phyloP scores from a whole-genome alignment of 2,888 invertebrate species.

The Liodrosophila aerea region DNA sequence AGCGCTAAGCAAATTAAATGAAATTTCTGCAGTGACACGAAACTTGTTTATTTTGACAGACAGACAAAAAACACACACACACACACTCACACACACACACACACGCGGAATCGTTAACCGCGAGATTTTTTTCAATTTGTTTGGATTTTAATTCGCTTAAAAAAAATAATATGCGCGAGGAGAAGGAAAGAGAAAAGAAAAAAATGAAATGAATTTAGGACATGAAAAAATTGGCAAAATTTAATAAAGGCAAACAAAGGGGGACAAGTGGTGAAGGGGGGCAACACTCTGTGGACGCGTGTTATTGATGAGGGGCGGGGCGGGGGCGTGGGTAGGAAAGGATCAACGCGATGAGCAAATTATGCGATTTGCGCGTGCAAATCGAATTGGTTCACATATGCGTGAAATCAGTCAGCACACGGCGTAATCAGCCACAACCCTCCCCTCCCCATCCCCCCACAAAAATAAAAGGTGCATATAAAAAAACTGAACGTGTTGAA shows the following conservation, averaged over 20 bases:
- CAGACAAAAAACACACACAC: slow-evolving; percentile 13
- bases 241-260: slow-evolving; percentile 72
- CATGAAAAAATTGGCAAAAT: slow-evolving; percentile 66
- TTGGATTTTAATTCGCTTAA: slow-evolving; percentile 68
- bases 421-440: background rate
- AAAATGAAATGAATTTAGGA: slow-evolving; percentile 7
- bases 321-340: too few species aligned
- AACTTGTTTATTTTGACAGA: slow-evolving; percentile 80
- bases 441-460: background rate
- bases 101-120: slow-evolving; percentile 69
- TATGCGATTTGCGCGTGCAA: slow-evolving; percentile 60
- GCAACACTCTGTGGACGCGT: background rate
- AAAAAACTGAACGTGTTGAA: slow-evolving; percentile 29
- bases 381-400: slow-evolving; percentile 76
- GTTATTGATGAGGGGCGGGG: slow-evolving; percentile 33
- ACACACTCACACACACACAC: slow-evolving; percentile 30
- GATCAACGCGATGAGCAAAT: slow-evolving; percentile 33
- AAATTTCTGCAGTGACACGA: slow-evolving; percentile 81
- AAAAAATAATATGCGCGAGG: slow-evolving; percentile 24
- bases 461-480: background rate
- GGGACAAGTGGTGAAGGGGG: background rate
- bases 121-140: slow-evolving; percentile 49
- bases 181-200: slow-evolving; percentile 20
- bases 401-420: slow-evolving; percentile 63
- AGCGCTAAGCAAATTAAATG: slow-evolving; percentile 79